Evolutionary conservation across 2,888 invertebrate species (phyloP).

Genomic region (Synergus laeviventris): DNA sequence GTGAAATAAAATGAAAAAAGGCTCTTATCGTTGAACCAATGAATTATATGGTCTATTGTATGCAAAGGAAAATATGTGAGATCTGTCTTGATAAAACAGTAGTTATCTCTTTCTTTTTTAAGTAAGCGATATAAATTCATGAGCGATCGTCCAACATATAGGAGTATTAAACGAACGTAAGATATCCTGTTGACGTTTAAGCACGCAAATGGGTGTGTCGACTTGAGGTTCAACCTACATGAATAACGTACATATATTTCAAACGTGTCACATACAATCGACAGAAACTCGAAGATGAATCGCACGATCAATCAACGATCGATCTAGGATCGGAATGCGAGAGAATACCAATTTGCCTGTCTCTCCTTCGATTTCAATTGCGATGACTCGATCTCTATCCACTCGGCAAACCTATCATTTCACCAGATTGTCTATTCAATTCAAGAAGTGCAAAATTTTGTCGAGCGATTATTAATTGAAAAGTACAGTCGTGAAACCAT

Average conservation of each 20-base stretch:
- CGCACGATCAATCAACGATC: slow-evolving; percentile 3
- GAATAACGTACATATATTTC: not conserved
- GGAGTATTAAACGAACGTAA: not conserved
- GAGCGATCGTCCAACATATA: slow-evolving; percentile 17
- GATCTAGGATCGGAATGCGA: slow-evolving; percentile 18
- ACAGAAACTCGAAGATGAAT: not conserved
- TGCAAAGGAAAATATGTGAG: not conserved
- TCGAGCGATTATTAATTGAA: not conserved
- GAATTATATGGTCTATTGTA: not conserved
- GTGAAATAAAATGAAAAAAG: too few relatives aligned
- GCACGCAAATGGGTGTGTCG: slow-evolving; percentile 34
- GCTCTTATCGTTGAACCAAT: not conserved
- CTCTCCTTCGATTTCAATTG: slow-evolving; percentile 22
- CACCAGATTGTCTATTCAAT: not conserved
- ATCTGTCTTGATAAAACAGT: slow-evolving; percentile 10
- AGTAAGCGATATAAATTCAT: slow-evolving; percentile 5
- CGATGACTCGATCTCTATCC: slow-evolving; percentile 4
- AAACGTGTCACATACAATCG: not conserved
- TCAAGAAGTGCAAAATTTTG: not conserved
- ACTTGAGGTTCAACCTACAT: slow-evolving; percentile 30
- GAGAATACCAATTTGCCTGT: slow-evolving; percentile 16
- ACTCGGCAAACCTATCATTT: not conserved
- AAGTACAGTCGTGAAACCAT: not conserved
- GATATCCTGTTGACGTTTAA: slow-evolving; percentile 29
- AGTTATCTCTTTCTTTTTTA: slow-evolving; percentile 6